Evolutionary conservation across 2,113 vertebrate species (phyloP).

Genomic region (Tapirus terrestris): DNA sequence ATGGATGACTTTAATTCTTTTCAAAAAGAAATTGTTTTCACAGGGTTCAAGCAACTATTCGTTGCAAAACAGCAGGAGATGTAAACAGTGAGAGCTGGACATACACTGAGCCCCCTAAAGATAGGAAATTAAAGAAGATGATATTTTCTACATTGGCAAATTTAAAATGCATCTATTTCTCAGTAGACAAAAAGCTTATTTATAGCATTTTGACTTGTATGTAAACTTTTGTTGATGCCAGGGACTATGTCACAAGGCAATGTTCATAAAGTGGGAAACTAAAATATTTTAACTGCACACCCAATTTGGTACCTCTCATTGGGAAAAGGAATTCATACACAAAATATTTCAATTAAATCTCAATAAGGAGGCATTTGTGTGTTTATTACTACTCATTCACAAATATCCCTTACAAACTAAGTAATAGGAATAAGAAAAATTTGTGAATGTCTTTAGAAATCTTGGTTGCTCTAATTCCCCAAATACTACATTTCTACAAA

Average conservation of each 20-base stretch:
- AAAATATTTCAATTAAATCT: constrained; percentile 68
- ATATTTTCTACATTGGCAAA: background rate
- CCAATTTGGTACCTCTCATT: background rate
- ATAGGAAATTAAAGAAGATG: background rate
- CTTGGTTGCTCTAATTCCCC: background rate
- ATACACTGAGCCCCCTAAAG: constrained; percentile 6
- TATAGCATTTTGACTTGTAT: constrained; percentile 25
- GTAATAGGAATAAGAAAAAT: background rate
- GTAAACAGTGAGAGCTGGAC: constrained; percentile 32
- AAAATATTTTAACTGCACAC: constrained; percentile 6
- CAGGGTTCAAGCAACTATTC: background rate
- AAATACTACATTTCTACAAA: background rate
- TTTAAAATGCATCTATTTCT: background rate
- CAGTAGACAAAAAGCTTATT: background rate
- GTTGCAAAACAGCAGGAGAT: background rate
- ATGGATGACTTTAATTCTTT: background rate
- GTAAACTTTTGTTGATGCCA: background rate
- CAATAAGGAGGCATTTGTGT: background rate
- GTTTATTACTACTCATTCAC: background rate
- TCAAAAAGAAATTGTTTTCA: constrained; percentile 34
- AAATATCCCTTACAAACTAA: background rate
- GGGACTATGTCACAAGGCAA: background rate
- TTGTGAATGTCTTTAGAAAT: background rate
- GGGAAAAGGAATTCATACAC: constrained; percentile 53
- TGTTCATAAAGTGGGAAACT: background rate